These are phyloP conservation scores for Nothobranchius furzeri DNA, from an alignment of 2,113 vertebrate genomes.

Conservation along the genomic window DNA sequence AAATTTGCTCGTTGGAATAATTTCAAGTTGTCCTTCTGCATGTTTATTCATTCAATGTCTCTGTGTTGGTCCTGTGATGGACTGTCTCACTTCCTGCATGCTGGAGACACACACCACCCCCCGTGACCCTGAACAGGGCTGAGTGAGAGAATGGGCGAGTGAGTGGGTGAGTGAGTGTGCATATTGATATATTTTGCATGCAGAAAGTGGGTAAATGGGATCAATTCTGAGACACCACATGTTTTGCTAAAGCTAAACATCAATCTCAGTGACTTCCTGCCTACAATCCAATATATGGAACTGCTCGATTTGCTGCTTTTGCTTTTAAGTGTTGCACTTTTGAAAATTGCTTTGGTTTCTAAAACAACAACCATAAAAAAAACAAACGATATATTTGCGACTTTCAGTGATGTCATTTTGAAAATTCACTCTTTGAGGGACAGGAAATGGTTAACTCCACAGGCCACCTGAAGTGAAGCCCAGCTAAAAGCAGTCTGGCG, in stretches of 20 bases:
- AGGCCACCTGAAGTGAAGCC: constrained; percentile 13
- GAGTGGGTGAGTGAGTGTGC: too few relatives aligned
- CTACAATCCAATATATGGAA: constrained; percentile 8
- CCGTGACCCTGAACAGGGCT: too few relatives aligned
- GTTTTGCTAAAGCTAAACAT: constrained; percentile 41
- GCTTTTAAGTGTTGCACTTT: constrained; percentile 9
- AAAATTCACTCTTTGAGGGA: constrained; percentile 37
- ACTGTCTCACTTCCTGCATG: too few relatives aligned
- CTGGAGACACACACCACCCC: too few relatives aligned
- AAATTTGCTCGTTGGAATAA: too few relatives aligned
- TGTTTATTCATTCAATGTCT: too few relatives aligned
- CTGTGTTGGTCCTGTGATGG: too few relatives aligned
- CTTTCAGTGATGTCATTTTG: constrained; percentile 44
- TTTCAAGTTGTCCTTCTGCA: too few relatives aligned
- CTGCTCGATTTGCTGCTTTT: constrained; percentile 32
- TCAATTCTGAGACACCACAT: not conserved
- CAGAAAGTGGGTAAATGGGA: not conserved
- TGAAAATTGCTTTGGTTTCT: too few relatives aligned
- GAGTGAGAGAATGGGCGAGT: too few relatives aligned
- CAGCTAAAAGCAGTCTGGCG: constrained; percentile 41
- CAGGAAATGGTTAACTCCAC: constrained; percentile 21
- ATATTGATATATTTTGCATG: too few relatives aligned
- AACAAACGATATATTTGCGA: constrained; percentile 6
- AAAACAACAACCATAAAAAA: not conserved
- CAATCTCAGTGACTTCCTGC: constrained; percentile 37